A percentile compares a stretch with the other conserved stretches of the same genome.
Evolutionary conservation across 1,140 invertebrate species (phyloP).

Genomic region (Drosophila sp.): DNA sequence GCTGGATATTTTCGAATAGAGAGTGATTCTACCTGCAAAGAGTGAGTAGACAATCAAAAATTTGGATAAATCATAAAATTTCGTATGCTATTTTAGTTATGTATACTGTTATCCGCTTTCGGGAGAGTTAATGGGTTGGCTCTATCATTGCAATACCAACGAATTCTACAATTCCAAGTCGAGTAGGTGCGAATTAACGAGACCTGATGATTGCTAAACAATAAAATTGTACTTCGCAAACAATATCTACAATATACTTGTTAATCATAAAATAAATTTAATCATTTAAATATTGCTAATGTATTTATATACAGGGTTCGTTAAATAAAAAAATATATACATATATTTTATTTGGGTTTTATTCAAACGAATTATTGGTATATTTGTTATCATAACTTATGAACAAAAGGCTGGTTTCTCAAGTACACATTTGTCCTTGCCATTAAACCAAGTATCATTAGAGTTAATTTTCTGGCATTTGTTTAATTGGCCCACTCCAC

Average conservation of each 20-base stretch:
- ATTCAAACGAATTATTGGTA: not conserved
- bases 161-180: slow-evolving; percentile 57
- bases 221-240: slow-evolving; percentile 1
- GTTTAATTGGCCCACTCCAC: not conserved
- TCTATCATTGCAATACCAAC: slow-evolving; percentile 55
- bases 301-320: no score
- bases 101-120: slow-evolving; percentile 61
- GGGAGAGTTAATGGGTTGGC: slow-evolving; percentile 59
- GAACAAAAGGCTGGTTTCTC: slow-evolving; percentile 33
- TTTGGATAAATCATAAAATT: not conserved
- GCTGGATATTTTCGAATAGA: slow-evolving; percentile 53
- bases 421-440: not conserved
- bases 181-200: slow-evolving; percentile 32
- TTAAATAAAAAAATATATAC: no score
- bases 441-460: slow-evolving; percentile 7
- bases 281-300: no score
- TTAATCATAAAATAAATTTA: no score
- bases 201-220: slow-evolving; percentile 53
- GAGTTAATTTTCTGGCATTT: not conserved
- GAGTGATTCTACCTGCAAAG: slow-evolving; percentile 55
- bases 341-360: not conserved
- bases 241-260: no score
- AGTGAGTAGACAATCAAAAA: slow-evolving; percentile 37
- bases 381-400: not conserved
- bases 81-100: slow-evolving; percentile 46